phyloP scores from a whole-genome alignment of 2,797 vertebrate species.

The Enteromius thamalakanensis region DNA sequence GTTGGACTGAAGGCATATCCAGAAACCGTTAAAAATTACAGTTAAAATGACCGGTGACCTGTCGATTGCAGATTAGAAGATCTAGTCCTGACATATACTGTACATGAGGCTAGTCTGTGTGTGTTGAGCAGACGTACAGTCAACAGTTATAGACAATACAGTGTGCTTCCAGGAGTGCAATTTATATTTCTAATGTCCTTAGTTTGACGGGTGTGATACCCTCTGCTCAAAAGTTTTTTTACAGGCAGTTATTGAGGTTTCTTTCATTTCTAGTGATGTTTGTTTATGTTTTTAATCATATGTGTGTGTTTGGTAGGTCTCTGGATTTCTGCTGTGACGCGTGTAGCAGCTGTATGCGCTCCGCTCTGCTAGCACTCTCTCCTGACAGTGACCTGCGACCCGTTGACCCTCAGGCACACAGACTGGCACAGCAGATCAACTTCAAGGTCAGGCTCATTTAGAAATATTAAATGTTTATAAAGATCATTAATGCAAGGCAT shows the following conservation, averaged over 20 bases:
- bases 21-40: background rate
- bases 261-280: background rate
- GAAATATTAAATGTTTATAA: background rate
- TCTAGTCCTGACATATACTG: background rate
- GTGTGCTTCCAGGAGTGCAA: background rate
- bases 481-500: background rate
- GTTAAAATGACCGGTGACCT: background rate
- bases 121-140: background rate
- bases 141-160: background rate
- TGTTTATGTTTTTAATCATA: background rate
- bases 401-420: constrained; percentile 86
- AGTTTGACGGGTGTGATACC: background rate
- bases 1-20: background rate
- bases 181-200: background rate
- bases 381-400: constrained; percentile 84
- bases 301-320: constrained; percentile 76
- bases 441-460: constrained; percentile 85
- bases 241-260: background rate
- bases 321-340: constrained; percentile 93
- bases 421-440: constrained; percentile 93
- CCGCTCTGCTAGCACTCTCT: constrained; percentile 84
- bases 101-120: background rate
- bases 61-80: background rate
- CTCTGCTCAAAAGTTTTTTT: background rate
- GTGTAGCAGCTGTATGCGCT: constrained; percentile 87